Base-by-base conservation (phyloP, 1,140 invertebrate species). In the Oryzaephilus surinamensis region DNA sequence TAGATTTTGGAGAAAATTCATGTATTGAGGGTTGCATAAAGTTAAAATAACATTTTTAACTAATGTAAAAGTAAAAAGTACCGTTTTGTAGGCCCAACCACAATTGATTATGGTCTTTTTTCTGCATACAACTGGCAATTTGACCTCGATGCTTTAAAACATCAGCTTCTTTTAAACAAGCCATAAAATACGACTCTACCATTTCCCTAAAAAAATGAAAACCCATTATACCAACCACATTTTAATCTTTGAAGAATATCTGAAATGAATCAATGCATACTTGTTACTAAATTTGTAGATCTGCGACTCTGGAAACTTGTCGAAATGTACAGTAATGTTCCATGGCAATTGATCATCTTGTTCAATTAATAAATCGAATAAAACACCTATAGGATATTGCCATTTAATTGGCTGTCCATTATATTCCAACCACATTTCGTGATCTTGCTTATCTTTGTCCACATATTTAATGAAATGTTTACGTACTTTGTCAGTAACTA, bases 111-210 rank as follows among this genome's bases (percentile, higher is more conserved):
- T 97, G 94, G 57, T 99, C 95, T 61, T 95, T 95, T 56, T 93
- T 93, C 55, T 95, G 91, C 94, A 99, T 97, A 44, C 73, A 79
- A 18, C 87, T 89, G 29, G 97, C 84, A 7, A 97, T 76, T 63
- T 90, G 81, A 4, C 85, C 80, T 51, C 85, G 73, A 58, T 97
- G 94, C 65, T 99, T 99, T 1, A 99, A 63, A 3, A 90, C 83
- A 71, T 98, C 95, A 2, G 96, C 94, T 72, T 99, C 95, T 68
- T 99, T 99, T 6, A 99, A 69, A 40, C 84, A 86, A 10, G 91
- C 85, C 74, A 99, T 83, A 60, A 94, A 98, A 61, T 92, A 79
- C 3, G 91, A 79, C 65, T 97, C 91, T 6, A 98, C 78, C 7
- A 81, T 73, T 57, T 97, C 90, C 61, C 88, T 94, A 52, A 32